A percentile compares a stretch with the other conserved stretches of the same genome.
Evolutionary conservation across 2,113 vertebrate genomes (phyloP).

Genomic region (Nymphicus hollandicus): DNA sequence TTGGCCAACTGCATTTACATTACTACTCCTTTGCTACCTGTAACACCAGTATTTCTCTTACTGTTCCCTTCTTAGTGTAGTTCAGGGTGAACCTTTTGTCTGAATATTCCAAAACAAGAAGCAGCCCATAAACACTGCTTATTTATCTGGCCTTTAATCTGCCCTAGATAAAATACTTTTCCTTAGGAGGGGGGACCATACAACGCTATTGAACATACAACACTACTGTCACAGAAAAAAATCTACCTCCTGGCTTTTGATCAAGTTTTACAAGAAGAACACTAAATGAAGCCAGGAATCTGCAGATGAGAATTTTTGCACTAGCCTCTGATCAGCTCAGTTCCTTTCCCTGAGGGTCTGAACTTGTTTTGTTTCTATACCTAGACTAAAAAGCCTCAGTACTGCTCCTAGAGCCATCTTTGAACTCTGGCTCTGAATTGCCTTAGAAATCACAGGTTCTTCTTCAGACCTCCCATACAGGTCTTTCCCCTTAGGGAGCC

Average conservation of each 20-base stretch:
- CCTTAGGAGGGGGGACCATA: neutral
- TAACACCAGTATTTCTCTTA: neutral
- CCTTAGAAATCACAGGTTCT: neutral
- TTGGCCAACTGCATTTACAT: neutral
- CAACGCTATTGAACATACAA: neutral
- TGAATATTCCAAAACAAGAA: neutral
- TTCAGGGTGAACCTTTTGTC: neutral
- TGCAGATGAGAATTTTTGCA: neutral
- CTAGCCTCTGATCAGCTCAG: neutral
- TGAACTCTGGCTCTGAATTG: neutral
- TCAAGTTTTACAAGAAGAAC: neutral
- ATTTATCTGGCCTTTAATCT: neutral
- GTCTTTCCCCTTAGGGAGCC: neutral
- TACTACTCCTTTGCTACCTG: neutral
- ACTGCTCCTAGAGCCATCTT: neutral
- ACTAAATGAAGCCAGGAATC: neutral
- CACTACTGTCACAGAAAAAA: neutral
- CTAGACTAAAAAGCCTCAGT: neutral
- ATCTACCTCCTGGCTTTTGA: neutral
- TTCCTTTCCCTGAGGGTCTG: neutral
- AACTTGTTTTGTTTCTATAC: neutral
- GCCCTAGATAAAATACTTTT: neutral
- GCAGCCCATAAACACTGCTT: neutral
- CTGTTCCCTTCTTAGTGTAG: neutral
- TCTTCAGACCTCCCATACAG: rapidly evolving